phyloP scores from a whole-genome alignment of 2,888 invertebrate genomes.

The Hymenopus coronatus region DNA sequence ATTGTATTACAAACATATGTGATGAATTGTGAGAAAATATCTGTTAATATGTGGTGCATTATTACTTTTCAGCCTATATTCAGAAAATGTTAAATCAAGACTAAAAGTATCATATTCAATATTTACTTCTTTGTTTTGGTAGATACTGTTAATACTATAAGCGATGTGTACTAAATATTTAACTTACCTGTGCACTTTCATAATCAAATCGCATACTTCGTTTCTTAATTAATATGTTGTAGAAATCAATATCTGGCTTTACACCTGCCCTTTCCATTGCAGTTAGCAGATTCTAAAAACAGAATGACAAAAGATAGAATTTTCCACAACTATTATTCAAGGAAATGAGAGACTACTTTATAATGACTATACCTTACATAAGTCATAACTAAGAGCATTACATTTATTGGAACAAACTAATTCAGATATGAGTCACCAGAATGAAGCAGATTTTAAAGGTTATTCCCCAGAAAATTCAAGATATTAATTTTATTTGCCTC shows the following conservation, averaged over 20 bases:
- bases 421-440: too few relatives aligned
- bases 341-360: neutral
- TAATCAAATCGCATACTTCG: slow-evolving; percentile 68
- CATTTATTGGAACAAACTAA: too few relatives aligned
- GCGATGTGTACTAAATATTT: neutral
- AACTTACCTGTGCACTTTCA: slow-evolving; percentile 66
- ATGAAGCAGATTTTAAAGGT: too few relatives aligned
- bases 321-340: neutral
- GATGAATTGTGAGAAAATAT: too few relatives aligned
- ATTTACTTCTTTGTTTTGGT: neutral
- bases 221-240: slow-evolving; percentile 81
- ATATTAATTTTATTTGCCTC: too few relatives aligned
- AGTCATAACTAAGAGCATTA: too few relatives aligned
- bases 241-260: slow-evolving; percentile 75
- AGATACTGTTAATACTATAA: neutral
- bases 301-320: slow-evolving; percentile 15
- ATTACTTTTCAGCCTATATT: too few relatives aligned
- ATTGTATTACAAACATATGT: too few relatives aligned
- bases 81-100: neutral
- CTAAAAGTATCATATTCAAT: neutral
- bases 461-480: too few relatives aligned
- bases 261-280: slow-evolving; percentile 59
- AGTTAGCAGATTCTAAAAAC: slow-evolving; percentile 54
- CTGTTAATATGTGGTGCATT: too few relatives aligned
- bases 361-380: too few relatives aligned